Percentiles rank a stretch among this genome's conserved stretches.
These are phyloP conservation scores for Recurvirostra avosetta DNA, from an alignment of 2,113 vertebrate genomes.

Conservation along the genomic window DNA sequence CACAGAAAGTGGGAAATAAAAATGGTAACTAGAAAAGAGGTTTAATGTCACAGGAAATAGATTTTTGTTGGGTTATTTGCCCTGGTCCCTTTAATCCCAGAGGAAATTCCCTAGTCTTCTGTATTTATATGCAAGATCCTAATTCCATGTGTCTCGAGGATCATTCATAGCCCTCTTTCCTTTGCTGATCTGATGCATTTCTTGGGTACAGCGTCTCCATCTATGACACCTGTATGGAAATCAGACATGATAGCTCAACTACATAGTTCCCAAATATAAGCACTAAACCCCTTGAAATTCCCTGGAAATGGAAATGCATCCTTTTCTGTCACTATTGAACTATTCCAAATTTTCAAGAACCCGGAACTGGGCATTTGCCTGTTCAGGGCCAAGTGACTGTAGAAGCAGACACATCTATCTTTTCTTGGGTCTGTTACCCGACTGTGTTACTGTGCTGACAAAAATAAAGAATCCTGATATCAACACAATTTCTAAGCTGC, in stretches of 20 bases:
- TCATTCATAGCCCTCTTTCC: neutral
- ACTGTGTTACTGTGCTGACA: neutral
- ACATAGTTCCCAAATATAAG: neutral
- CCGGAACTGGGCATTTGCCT: neutral
- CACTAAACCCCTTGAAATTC: neutral
- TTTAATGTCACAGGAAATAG: neutral
- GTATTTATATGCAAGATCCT: neutral
- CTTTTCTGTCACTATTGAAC: neutral
- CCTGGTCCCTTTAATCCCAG: neutral
- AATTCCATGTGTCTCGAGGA: neutral
- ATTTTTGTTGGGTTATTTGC: neutral
- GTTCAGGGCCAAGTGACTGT: neutral
- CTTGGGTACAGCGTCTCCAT: neutral
- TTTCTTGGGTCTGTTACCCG: neutral
- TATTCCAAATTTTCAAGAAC: neutral
- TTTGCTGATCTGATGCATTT: neutral
- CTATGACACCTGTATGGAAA: neutral
- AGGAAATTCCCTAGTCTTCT: neutral
- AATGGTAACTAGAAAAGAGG: neutral
- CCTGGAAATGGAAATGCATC: neutral
- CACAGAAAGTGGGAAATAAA: neutral
- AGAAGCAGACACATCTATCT: neutral
- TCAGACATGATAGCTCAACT: neutral
- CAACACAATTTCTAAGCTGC: neutral
- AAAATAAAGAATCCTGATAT: neutral